Evolutionary conservation across 2,888 invertebrate genomes (phyloP), one percentile per base, ranked within the genome.

Genomic region (Elysia crispata): DNA sequence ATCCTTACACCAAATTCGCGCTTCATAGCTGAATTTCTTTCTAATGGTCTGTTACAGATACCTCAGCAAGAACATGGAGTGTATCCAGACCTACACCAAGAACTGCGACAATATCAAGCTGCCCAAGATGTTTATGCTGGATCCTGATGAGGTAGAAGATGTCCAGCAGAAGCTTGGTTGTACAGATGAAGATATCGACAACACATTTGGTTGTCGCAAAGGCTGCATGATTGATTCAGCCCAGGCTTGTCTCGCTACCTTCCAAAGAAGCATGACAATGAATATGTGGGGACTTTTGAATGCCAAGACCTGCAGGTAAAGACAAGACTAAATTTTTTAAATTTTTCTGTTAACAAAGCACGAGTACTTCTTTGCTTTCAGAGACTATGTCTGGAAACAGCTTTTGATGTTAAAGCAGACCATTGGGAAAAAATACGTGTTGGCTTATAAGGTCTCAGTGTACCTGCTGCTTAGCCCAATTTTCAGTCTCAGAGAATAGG

Each of bases 221-320:
- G 78, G 78, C 50, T 78, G 78, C n/a, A 73, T 28, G 66, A 18
- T 73, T 18, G 64, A 28, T 50, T 50, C 62, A 20, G 72, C 73
- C 64, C 41, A 72, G n/a, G 15, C 20, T n/a, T 78, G 78, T 62
- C n/a, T 78, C 49, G 66, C 41, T 50, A 23, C 18, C 13, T 78
- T 78, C 64, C 41, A 28, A 1, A 28, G 28, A 0, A 1, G 50
- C 49, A 64, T 73, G 41, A n/a, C 78, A 25, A 31, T 64, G 5
- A 31, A 11, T 25, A 49, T 50, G 31, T 64, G 23, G 25, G 60
- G 60, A 60, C 41, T 41, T 41, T 11, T 41, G 41, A 41, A 41
- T 41, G 3, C 41, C 11, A 41, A 41, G 41, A 41, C 41, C 3
- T 41, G 41, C 41, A 41, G 41, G 41, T 41, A 41, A n/a, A n/a